phyloP scores from a whole-genome alignment of 2,113 vertebrate genomes.

The Apistogramma diplotaenia region DNA sequence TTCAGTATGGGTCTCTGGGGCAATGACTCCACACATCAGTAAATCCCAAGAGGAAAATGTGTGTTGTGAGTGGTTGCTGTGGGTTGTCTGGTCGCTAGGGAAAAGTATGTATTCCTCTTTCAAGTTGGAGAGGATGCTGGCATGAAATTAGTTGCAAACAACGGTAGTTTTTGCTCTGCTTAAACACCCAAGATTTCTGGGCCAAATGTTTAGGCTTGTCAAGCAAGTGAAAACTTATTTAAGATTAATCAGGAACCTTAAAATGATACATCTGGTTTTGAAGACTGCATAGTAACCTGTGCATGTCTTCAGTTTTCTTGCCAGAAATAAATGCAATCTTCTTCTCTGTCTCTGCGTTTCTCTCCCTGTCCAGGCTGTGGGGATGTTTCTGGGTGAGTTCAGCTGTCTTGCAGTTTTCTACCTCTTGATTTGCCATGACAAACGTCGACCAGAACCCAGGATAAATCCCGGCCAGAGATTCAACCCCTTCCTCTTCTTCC shows the following conservation, averaged over 20 bases:
- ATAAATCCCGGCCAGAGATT: constrained; percentile 79
- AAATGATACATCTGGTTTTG: not conserved
- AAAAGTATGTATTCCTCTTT: too few relatives aligned
- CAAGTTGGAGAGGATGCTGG: too few relatives aligned
- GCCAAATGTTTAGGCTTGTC: not conserved
- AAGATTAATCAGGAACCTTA: not conserved
- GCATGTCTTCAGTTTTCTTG: not conserved
- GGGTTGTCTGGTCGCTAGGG: too few relatives aligned
- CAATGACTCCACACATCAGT: too few relatives aligned
- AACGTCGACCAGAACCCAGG: constrained; percentile 68
- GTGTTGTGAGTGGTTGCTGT: too few relatives aligned
- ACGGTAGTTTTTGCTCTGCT: too few relatives aligned
- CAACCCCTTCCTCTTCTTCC: constrained; percentile 86
- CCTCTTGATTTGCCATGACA: constrained; percentile 79
- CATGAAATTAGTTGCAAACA: too few relatives aligned
- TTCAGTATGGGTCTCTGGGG: too few relatives aligned
- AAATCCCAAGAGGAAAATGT: too few relatives aligned
- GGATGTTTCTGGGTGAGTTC: constrained; percentile 92
- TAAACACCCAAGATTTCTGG: not conserved
- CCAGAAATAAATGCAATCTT: not conserved
- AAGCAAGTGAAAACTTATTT: not conserved
- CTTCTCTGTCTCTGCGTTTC: not conserved
- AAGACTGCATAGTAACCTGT: not conserved
- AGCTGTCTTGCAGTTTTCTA: constrained; percentile 87
- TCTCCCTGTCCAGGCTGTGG: constrained; percentile 79